Evolutionary conservation across 1,140 invertebrate species (phyloP), one percentile per base, ranked within the genome.

Genomic region (Zeugodacus cucurbitae): DNA sequence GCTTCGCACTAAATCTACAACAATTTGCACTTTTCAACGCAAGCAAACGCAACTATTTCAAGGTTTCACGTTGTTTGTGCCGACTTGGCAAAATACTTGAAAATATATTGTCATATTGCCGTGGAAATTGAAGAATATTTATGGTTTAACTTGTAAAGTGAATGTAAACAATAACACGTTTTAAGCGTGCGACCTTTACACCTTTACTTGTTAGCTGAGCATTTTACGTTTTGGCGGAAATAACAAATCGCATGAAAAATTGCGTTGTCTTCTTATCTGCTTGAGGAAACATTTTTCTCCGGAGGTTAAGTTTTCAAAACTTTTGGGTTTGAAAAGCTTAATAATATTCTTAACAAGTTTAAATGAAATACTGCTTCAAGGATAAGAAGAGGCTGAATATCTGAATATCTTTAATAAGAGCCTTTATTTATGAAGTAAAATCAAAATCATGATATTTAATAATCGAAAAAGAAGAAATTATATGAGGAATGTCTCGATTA

Each of bases 131-230:
- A 48, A 44, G 74, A 26, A 48, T 14, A 82, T 82, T 82, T 82
- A 82, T 82, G 74, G 41, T 34, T 82, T 29, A 82, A 82, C 74
- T 82, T 82, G 37, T 14, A 54, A 82, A 82, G 74, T 82, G 74
- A 82, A 82, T 44, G 74, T 82, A 82, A 82, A 82, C 74, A 82
- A 82, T 48, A 54, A 62, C 22, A 62, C n/a, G 58, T 26, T 82
- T 70, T 48, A 41, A 44, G 34, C 74, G 74, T 82, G 74, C 48
- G 74, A 82, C 74, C 74, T 82, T 82, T 26, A 48, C 70, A 78
- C 70, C 34, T 78, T 78, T 14, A 78, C 41, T 20, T 22, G 6
- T 26, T 44, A 1, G 41, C 26, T 7, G n/a, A 6, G 74, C 11
- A 54, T 48, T 82, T 34, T 48, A 6, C 37, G 22, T n/a, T 17